Evolutionary conservation across 2,113 vertebrate genomes (phyloP).

Genomic region (Chauna torquata): DNA sequence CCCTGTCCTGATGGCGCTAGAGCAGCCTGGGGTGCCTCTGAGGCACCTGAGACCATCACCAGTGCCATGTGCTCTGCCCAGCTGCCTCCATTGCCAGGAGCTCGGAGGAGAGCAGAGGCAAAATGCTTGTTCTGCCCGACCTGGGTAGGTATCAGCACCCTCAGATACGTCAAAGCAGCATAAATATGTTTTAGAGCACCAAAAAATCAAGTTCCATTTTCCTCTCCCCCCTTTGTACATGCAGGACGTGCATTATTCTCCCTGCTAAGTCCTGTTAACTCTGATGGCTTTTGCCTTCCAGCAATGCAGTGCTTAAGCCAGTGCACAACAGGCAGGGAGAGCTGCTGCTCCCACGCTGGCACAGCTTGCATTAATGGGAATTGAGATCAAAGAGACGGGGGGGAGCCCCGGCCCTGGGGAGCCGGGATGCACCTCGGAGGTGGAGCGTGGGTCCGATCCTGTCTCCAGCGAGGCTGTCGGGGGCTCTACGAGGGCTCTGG

Average conservation of each 20-base stretch:
- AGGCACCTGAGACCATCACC: not conserved
- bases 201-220: not conserved
- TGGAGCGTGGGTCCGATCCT: not conserved
- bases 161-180: not conserved
- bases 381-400: not conserved
- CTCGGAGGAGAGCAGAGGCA: not conserved
- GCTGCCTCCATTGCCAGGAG: not conserved
- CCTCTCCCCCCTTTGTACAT: accelerated
- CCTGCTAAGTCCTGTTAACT: not conserved
- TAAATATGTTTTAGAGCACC: accelerated
- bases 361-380: not conserved
- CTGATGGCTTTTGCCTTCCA: not conserved
- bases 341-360: not conserved
- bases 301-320: accelerated
- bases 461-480: accelerated
- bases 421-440: not conserved
- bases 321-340: not conserved
- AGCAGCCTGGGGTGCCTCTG: not conserved
- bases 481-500: not conserved
- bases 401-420: not conserved
- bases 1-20: not conserved
- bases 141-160: not conserved
- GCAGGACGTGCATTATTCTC: not conserved
- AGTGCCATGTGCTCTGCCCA: not conserved
- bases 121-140: not conserved